Base-by-base conservation (phyloP, 2,113 vertebrate genomes). In the Gymnocephalus cernua region DNA sequence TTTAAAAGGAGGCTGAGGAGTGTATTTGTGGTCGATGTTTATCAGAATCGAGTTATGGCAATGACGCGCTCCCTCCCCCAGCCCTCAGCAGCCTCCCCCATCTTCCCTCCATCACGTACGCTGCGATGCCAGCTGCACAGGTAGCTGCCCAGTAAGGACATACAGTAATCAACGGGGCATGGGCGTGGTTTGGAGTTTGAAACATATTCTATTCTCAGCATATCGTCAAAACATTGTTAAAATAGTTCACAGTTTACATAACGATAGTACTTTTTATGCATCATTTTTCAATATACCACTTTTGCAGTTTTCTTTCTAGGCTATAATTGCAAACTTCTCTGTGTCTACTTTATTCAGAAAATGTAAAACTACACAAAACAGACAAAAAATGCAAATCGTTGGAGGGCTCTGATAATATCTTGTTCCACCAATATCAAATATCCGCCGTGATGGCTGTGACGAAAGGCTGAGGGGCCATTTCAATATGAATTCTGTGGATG, bases 401-500 rank as follows among this genome's bases (percentile, higher is more conserved):
- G 23, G 54, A 65, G 12, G 8, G 25, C 50, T 80, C 44, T 66
- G 77, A 86, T 89, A 68, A 78, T 70, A 78, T 89, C 79, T 86
- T 80, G 75, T 77, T 80, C 29, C 50, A 32, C 41, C 57, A 61
- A 67, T 89, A 89, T 88, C 75, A 88, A 88, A 91, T 88, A 80
- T 89, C 88, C 61, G 64, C 72, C 79, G 74, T 81, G 91, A 85
- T 74, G 61, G 65, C 61, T 84, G 32, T 38, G 79, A 79, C 79
- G 65, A 63, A 62, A 77, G 53, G 67, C 85, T 85, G 83, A 74
- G 81, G 57, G 83, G 74, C 80, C 57, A 86, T 91, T 93, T 93
- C 87, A 86, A 84, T 91, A 88, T 88, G 83, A 91, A 90, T 89
- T 88, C 83, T 74, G 63, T 69, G 69, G 86, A 84, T 92, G 89